Conservation (phyloP, 2,797 vertebrate species). For the Arctocebus calabarensis region DNA sequence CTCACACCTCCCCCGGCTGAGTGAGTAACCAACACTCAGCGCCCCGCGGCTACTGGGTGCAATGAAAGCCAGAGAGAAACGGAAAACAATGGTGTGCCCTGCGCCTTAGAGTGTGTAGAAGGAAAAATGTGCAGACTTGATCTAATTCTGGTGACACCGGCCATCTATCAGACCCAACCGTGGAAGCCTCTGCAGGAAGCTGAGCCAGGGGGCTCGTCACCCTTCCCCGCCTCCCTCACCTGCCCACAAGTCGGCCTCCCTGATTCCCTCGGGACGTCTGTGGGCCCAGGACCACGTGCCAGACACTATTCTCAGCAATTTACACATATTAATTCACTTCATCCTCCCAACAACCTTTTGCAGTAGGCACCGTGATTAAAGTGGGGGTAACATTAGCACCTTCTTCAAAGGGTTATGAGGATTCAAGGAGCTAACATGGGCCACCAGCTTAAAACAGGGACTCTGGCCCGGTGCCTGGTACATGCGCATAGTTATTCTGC, state of each 20-base stretch:
- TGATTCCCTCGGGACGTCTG: fast-evolving
- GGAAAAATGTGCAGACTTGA: slow-evolving; percentile 39
- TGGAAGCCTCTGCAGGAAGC: neutral
- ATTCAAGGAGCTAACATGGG: neutral
- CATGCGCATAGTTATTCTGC: no score
- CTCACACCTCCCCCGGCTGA: neutral
- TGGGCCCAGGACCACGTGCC: neutral
- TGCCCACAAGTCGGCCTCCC: fast-evolving
- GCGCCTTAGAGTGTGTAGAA: neutral
- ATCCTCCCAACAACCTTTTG: neutral
- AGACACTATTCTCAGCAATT: neutral
- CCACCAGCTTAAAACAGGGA: neutral
- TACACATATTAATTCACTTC: neutral
- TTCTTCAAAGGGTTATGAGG: neutral
- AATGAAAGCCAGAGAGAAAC: neutral
- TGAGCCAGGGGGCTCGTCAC: fast-evolving
- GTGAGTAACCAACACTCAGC: neutral
- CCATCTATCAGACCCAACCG: slow-evolving; percentile 8
- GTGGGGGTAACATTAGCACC: neutral
- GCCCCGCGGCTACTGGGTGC: neutral
- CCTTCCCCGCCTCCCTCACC: neutral
- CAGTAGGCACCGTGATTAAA: neutral
- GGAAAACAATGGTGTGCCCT: neutral
- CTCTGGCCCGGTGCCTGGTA: fast-evolving
- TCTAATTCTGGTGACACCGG: slow-evolving; percentile 57